phyloP scores from a whole-genome alignment of 2,888 invertebrate genomes.

The Synanthedon andrenaeformis region DNA sequence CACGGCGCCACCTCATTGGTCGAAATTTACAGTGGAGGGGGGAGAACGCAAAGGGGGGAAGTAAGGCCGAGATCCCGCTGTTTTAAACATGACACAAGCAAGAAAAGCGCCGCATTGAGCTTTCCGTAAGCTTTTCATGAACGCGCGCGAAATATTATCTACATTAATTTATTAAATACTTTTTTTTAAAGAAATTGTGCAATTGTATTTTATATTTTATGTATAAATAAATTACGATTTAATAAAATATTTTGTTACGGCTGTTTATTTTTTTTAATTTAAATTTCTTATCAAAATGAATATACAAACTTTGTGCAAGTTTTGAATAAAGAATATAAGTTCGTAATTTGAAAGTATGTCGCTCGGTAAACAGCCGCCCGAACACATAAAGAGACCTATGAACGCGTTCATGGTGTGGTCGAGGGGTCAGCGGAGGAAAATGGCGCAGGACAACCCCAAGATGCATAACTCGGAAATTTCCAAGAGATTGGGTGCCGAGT shows the following conservation, averaged over 20 bases:
- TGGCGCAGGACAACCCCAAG: slow-evolving; percentile 94
- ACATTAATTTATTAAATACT: background rate
- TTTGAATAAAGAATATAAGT: background rate
- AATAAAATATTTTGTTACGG: background rate
- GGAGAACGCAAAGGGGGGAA: slow-evolving; percentile 29
- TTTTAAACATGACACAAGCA: slow-evolving; percentile 54
- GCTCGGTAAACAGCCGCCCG: slow-evolving; percentile 59
- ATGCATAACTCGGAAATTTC: slow-evolving; percentile 95
- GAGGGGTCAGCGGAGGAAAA: slow-evolving; percentile 86
- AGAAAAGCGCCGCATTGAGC: slow-evolving; percentile 68
- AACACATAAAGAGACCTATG: slow-evolving; percentile 94
- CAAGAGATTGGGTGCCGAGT: slow-evolving; percentile 87
- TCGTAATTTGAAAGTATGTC: slow-evolving; percentile 33
- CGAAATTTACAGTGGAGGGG: slow-evolving; percentile 28
- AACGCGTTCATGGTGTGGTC: slow-evolving; percentile 97
- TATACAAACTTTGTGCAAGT: background rate
- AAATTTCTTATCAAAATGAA: background rate
- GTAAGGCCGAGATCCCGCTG: slow-evolving; percentile 35
- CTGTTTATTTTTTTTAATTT: background rate
- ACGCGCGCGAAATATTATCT: slow-evolving; percentile 31
- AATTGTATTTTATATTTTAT: background rate
- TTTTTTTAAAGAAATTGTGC: slow-evolving; percentile 1
- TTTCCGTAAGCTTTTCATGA: slow-evolving; percentile 59
- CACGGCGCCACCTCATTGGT: slow-evolving; percentile 54
- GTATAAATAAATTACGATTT: background rate